Conservation (phyloP, 1,140 invertebrate genomes). For the Anoplophora glabripennis region DNA sequence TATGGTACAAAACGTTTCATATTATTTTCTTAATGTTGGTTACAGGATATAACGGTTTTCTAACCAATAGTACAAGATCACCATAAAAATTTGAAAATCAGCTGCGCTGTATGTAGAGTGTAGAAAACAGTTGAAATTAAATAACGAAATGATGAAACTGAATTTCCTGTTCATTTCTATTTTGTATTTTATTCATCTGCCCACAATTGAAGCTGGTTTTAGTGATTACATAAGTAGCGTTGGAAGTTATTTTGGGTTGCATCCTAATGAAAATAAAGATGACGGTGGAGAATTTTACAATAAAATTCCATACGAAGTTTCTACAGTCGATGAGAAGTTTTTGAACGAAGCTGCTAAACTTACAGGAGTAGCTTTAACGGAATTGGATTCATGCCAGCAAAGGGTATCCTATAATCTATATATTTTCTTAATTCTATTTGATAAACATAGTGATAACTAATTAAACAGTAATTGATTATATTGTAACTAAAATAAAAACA, state of each 20-base stretch:
- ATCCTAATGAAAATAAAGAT: not conserved
- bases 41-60: too few relatives aligned
- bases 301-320: slow-evolving; percentile 58
- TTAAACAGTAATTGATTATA: not conserved
- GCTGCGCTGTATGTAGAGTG: too few relatives aligned
- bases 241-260: slow-evolving; percentile 1
- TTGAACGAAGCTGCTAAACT: slow-evolving; percentile 60
- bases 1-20: too few relatives aligned
- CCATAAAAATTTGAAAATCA: too few relatives aligned
- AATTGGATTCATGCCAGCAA: slow-evolving; percentile 65
- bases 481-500: not conserved
- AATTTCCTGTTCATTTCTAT: too few relatives aligned
- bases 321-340: slow-evolving; percentile 64
- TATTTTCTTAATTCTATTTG: not conserved
- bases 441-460: not conserved
- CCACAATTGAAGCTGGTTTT: too few relatives aligned
- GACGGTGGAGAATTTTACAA: slow-evolving; percentile 23
- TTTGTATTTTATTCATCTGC: too few relatives aligned
- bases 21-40: too few relatives aligned
- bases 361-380: slow-evolving; percentile 56
- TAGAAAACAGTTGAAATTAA: too few relatives aligned
- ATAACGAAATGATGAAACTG: too few relatives aligned
- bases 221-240: not conserved
- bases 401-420: slow-evolving; percentile 54
- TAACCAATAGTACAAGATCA: too few relatives aligned